Base-by-base conservation (phyloP, 2,888 invertebrate species). In the Phalangium opilio region DNA sequence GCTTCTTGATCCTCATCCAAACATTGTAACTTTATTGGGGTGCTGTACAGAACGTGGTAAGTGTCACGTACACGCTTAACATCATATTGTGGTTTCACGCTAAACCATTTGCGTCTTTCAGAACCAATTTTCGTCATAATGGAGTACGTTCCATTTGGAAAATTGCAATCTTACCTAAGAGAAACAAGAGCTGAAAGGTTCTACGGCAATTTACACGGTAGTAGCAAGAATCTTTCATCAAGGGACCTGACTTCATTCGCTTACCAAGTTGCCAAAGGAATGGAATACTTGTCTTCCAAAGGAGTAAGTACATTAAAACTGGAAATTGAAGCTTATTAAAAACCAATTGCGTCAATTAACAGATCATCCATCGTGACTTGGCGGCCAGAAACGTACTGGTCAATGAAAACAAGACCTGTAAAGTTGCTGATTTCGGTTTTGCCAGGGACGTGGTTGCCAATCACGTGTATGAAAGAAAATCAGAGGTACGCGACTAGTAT, bases 341-440 rank as follows among this genome's bases (percentile, higher is more conserved):
- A 18, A 14, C 14, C 12, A 44, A 27, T n/a, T 4, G 2, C 14
- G 10, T n/a, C 18, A 17, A 36, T 38, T 69, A 69, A 2, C 69
- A 85, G 85, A 80, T 86, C 58, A 81, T 85, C 12, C 85, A 86
- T 65, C 76, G 85, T 12, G 85, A 86, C 67, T 66, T 86, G 44
- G 85, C 85, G 0, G 83, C 84, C 0, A 74, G 85, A 45, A 86
- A 85, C 65, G 76, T 85, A 15, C 69, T 86, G 12, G 78, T 86
- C 4, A 83, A 82, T 63, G 82, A 83, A 66, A 83, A 83, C 66
- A 84, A 84, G 63, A 73, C 82, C 50, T 84, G 84, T 66, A 86
- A 86, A 71, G 82, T 86, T 54, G 83, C 84, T 2, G 85, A 85
- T 70, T 86, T 85, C 65, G 85, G 85, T 49, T 81, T 85, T 77